phyloP scores from a whole-genome alignment of 2,888 invertebrate species.

The Dasysyrphus tricinctus region DNA sequence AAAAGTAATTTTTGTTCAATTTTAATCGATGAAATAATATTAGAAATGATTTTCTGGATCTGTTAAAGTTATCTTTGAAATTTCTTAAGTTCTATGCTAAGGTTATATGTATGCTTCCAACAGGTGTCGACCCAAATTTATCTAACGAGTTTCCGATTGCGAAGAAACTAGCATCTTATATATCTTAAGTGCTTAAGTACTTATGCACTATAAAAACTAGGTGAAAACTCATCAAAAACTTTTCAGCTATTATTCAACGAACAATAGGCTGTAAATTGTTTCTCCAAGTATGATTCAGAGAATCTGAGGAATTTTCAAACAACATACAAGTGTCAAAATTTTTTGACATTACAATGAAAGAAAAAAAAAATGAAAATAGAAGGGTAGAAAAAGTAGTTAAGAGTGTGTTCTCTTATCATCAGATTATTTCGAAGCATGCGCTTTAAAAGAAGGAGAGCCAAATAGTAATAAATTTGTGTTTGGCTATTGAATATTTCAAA shows the following conservation, averaged over 20 bases:
- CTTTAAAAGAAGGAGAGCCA: neutral
- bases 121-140: conserved; percentile 33
- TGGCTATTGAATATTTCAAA: neutral
- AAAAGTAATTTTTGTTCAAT: too few species aligned
- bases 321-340: conserved; percentile 40
- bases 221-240: conserved; percentile 56
- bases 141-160: conserved; percentile 13
- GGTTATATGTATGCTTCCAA: neutral
- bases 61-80: neutral
- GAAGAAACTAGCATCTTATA: neutral
- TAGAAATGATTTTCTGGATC: too few species aligned
- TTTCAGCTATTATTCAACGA: conserved; percentile 39
- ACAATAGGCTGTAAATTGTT: conserved; percentile 54
- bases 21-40: too few species aligned
- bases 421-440: conserved; percentile 2
- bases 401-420: conserved; percentile 1
- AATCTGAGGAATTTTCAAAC: neutral
- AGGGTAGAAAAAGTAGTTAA: neutral
- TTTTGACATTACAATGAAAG: conserved; percentile 18
- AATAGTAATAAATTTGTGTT: neutral
- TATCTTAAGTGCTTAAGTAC: neutral
- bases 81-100: neutral
- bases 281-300: conserved; percentile 29
- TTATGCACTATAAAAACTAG: conserved; percentile 35
- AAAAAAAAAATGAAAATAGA: neutral